Base-by-base conservation (phyloP, 2,888 invertebrate species). In the Temnothorax rugatulus region DNA sequence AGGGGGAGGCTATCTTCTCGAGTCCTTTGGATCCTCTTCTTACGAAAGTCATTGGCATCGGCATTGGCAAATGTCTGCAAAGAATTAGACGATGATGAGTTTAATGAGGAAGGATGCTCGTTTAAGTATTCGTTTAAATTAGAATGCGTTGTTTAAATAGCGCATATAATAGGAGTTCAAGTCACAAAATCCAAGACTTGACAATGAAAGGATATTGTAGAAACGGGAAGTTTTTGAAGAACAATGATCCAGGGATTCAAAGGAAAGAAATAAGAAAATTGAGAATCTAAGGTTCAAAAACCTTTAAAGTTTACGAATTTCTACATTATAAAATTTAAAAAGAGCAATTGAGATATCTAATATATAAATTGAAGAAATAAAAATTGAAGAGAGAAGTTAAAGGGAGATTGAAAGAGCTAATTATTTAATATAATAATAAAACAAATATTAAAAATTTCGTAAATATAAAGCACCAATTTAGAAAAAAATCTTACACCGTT, bases 1-100 rank as follows among this genome's bases (percentile, higher is more conserved):
- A 86, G 73, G 77, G 63, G 82, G 75, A 18, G 18, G 79, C 79
- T 89, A 85, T 84, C 84, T 85, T 69, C 63, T 79, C 29, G 41
- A 77, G 5, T 25, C 29, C n/a, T 54, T 68, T 85, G 84, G 81
- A 85, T 84, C 66, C 68, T 83, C 82, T 61, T 83, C 25, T 69
- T 29, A 66, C 50, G 82, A 79, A 84, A 69, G 34, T 73, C 63
- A 84, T 84, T 75, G 85, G 61, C 87, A 75, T 84, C 61, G 66
- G 64, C 61, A 86, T 66, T 82, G 47, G 38, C 50, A 69, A 63
- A 82, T 82, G 71, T 76, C 47, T 71, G 59, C 47, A 15, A 29
- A 29, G 44, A 61, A 57, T 68, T n/a, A 29, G 7, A 9, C 5
- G 7, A 52, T 64, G 29, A 44, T 41, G 44, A 57, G 15, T 68